phyloP scores from a whole-genome alignment of 1,140 invertebrate species.

The Penaeus indicus region DNA sequence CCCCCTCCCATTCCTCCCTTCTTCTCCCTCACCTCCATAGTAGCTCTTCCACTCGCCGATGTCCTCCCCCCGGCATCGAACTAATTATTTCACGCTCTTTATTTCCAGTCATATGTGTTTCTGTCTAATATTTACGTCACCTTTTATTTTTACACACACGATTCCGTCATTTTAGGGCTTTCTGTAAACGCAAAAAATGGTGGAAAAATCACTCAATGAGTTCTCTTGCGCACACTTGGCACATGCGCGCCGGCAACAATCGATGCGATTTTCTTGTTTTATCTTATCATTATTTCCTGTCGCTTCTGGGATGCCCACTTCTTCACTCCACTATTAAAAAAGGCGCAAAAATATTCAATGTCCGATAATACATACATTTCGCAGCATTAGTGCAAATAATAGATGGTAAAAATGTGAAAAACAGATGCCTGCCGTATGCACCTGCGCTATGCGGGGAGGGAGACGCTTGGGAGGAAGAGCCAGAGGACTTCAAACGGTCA shows the following conservation, averaged over 20 bases:
- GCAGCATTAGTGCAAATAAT: too few relatives aligned
- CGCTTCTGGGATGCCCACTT: constrained; percentile 41
- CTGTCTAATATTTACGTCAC: too few relatives aligned
- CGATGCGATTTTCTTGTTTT: constrained; percentile 56
- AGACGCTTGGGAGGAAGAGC: constrained; percentile 45
- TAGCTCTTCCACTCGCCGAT: constrained; percentile 53
- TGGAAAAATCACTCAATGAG: constrained; percentile 51
- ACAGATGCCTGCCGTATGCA: constrained; percentile 3
- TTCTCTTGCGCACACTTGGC: constrained; percentile 50
- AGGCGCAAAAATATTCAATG: not conserved
- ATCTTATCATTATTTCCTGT: constrained; percentile 62
- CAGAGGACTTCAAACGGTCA: constrained; percentile 55
- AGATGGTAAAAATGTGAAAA: constrained; percentile 8
- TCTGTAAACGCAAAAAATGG: too few relatives aligned
- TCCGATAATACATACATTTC: not conserved
- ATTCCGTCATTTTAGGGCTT: too few relatives aligned
- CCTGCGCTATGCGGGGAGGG: constrained; percentile 50
- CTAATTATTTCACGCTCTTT: not conserved
- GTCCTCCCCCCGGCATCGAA: constrained; percentile 6
- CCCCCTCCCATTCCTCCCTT: constrained; percentile 2
- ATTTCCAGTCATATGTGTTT: too few relatives aligned
- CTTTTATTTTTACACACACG: too few relatives aligned
- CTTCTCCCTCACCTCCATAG: constrained; percentile 50
- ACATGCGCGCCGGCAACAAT: constrained; percentile 52
- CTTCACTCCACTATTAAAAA: not conserved